Conservation (phyloP, 2,888 invertebrate genomes). For the Cryptosula pallasiana region DNA sequence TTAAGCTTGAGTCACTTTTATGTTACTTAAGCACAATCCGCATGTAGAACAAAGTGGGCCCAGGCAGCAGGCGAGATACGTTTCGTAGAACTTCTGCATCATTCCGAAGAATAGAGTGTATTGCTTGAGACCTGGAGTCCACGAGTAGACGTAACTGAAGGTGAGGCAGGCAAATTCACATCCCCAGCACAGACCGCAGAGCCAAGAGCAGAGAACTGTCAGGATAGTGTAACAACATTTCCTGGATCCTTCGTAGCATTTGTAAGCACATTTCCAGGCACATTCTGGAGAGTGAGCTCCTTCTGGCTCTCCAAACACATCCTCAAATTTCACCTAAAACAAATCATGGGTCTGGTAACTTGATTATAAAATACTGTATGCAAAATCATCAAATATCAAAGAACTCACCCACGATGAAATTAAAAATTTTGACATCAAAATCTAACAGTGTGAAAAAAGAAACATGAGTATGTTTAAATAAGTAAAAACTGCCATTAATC, state of each 20-base stretch:
- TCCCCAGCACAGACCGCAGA: conserved; percentile 26
- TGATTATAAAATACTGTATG: too few relatives aligned
- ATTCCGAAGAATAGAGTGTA: background rate
- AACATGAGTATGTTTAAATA: too few relatives aligned
- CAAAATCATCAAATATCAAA: too few relatives aligned
- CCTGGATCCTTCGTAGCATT: conserved; percentile 24
- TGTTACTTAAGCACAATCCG: background rate
- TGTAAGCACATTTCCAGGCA: conserved; percentile 26
- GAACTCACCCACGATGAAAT: too few relatives aligned
- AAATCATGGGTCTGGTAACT: too few relatives aligned
- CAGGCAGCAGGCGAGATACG: conserved; percentile 16
- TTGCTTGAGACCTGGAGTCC: conserved; percentile 60
- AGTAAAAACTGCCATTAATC: too few relatives aligned
- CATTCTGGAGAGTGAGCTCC: conserved; percentile 26
- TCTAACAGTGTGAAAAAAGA: too few relatives aligned
- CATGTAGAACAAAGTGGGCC: background rate
- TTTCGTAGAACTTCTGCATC: background rate
- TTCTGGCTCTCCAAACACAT: conserved; percentile 26
- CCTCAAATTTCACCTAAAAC: conserved; percentile 25
- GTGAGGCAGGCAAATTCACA: conserved; percentile 56
- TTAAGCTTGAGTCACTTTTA: conserved; percentile 6
- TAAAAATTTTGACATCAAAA: too few relatives aligned
- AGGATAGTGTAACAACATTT: conserved; percentile 25
- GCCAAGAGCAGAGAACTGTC: conserved; percentile 25
- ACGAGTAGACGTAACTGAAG: conserved; percentile 65